Evolutionary conservation across 2,797 vertebrate species (phyloP).

Genomic region (Benthosema pterotum): DNA sequence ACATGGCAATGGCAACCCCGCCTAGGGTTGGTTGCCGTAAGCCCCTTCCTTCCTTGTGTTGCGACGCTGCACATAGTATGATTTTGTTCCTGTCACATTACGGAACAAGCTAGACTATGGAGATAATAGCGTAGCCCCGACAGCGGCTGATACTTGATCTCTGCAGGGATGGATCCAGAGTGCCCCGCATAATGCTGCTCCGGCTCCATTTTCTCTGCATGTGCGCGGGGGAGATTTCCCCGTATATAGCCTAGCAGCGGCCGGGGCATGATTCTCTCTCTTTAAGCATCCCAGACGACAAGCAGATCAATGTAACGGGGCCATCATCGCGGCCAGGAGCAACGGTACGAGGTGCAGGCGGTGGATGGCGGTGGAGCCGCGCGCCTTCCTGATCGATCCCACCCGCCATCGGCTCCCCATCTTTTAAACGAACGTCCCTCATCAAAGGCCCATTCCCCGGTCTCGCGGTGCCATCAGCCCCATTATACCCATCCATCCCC

Average conservation of each 20-base stretch:
- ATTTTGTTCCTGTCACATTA: no score
- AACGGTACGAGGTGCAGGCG: constrained; percentile 28
- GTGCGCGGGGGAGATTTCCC: background rate
- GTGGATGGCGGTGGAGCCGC: no score
- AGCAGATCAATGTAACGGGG: constrained; percentile 63
- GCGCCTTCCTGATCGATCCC: constrained; percentile 58
- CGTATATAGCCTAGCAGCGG: no score
- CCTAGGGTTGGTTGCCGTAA: no score
- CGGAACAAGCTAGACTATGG: no score
- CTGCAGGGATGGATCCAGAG: no score
- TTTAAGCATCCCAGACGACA: constrained; percentile 49
- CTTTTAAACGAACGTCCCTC: constrained; percentile 61
- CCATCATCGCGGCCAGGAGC: constrained; percentile 22
- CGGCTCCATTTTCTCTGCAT: background rate
- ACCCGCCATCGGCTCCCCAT: constrained; percentile 57
- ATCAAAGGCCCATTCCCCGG: constrained; percentile 64
- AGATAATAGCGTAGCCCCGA: no score
- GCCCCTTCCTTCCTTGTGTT: no score
- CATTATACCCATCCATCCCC: constrained; percentile 64
- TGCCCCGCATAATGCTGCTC: no score
- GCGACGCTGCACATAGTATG: no score
- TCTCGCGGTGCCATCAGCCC: constrained; percentile 53
- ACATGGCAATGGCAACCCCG: no score
- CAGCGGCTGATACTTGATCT: no score
- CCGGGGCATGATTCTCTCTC: constrained; percentile 33